Base-by-base conservation (phyloP, 2,888 invertebrate species). In the Phengaris alcon region DNA sequence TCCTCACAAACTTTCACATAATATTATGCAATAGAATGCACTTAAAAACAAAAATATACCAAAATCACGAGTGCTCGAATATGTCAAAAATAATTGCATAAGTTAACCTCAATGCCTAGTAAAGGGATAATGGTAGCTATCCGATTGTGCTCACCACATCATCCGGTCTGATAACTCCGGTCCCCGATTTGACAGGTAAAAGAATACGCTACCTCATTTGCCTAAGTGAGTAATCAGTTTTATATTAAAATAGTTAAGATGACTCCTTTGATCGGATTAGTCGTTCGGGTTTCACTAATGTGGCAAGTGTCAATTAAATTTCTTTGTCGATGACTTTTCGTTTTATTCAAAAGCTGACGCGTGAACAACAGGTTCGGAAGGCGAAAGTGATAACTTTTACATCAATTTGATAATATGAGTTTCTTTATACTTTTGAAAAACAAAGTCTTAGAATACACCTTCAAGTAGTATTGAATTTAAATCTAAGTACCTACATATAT, bases 161-260 rank as follows among this genome's bases (percentile, higher is more conserved):
- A 90, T 88, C 81, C 91, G 92, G 90, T 92, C 92, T 91, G 91
- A 91, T 91, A 90, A 92, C 87, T 90, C 88, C 88, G 85, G 84
- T 91, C 87, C 90, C 88, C 88, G 85, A 84, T 85, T 86, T 84
- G 84, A 86, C 48, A 48, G 48, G 48, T 48, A 48, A 87, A 87
- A 82, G 79, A 86, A 35, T 35, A 35, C 35, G 35, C 85, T 87
- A 88, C 89, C 91, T 91, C 90, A 93, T 93, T 90, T 90, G 86
- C 86, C 86, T 85, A 90, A 91, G 91, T 93, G 91, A 91, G 90
- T 88, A 88, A 88, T 87, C 84, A 82, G 84, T 85, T 87, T 84
- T 84, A 83, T 81, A 84, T 80, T 80, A 81, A 75, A 75, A 74
- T 52, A 46, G 48, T 75, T 69, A 48, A 52, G 70, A 7, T 48